Evolutionary conservation across 2,797 vertebrate genomes (phyloP), one percentile per base, ranked within the genome.

Genomic region (Sebastes hopkinsi): DNA sequence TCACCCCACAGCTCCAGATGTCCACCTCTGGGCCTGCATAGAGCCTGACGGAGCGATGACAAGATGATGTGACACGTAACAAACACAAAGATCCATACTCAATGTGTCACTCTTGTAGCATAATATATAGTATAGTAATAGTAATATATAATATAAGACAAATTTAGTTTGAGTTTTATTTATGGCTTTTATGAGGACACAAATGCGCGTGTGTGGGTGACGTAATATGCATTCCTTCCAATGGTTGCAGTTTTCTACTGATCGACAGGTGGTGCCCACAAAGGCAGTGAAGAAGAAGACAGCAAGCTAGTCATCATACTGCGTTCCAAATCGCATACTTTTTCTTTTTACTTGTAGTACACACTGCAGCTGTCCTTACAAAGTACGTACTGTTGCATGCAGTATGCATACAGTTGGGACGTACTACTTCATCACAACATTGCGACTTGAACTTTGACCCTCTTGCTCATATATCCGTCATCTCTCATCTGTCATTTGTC

Each of bases 1-100:
- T 99, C 71, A 99, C 99, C 0, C 99, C 99, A 0, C 97, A 98
- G 95, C 98, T 99, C 99, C 99, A 99, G 92, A 99, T 99, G 75
- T 99, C 99, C 81, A 99, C 99, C 89, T 99, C 99, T 0, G 98
- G 99, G 18, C 99, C 99, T 0, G 99, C 99, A 0, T 99, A 99
- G 68, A 99, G 92, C 88, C 99, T 99, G 89, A 67, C 14, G 32
- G 36, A 72, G 60, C 5, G 56, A 76, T 7, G 2, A 77, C 1
- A 66, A 16, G 46, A 54, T 11, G 54, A 54, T 11, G 46, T n/a
- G 11, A 80, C 54, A 54, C 1, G 1, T 7, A 0, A 67, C 23
- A 16, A 38, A 42, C 27, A 50, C 0, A 50, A 50, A 50, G 50
- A 52, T 52, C 50, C 50, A 50, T 50, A 50, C 46, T 50, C 46